Conservation (phyloP, 2,113 vertebrate genomes). For the Oryzias curvinotus region DNA sequence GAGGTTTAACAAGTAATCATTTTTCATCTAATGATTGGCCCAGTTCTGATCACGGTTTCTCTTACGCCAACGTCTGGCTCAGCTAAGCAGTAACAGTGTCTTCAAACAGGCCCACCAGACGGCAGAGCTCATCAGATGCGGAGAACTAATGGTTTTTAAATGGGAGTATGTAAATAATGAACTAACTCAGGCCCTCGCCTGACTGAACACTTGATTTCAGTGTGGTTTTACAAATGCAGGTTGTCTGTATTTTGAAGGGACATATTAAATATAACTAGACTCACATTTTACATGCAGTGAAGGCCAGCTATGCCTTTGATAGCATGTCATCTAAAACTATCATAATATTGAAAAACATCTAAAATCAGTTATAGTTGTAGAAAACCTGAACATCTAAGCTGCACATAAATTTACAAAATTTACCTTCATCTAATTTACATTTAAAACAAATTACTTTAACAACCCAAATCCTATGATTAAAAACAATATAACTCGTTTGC, state of each 20-base stretch:
- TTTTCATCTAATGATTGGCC: conserved; percentile 35
- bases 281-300: conserved; percentile 12
- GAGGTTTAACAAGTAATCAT: conserved; percentile 19
- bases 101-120: conserved; percentile 42
- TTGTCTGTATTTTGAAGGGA: conserved; percentile 15
- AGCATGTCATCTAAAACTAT: no score
- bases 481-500: no score
- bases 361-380: no score
- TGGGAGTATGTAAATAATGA: conserved; percentile 22
- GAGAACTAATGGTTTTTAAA: conserved; percentile 47
- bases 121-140: conserved; percentile 41
- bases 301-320: no score
- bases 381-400: neutral
- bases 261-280: conserved; percentile 8
- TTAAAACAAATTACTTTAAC: neutral
- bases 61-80: conserved; percentile 44
- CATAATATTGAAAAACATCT: no score
- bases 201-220: conserved; percentile 25
- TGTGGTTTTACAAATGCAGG: conserved; percentile 25
- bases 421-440: neutral
- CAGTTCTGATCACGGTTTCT: conserved; percentile 44
- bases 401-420: neutral
- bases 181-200: conserved; percentile 19
- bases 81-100: conserved; percentile 33
- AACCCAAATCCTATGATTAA: no score